phyloP scores from a whole-genome alignment of 1,140 invertebrate species.

The Apocrypta bakeri region DNA sequence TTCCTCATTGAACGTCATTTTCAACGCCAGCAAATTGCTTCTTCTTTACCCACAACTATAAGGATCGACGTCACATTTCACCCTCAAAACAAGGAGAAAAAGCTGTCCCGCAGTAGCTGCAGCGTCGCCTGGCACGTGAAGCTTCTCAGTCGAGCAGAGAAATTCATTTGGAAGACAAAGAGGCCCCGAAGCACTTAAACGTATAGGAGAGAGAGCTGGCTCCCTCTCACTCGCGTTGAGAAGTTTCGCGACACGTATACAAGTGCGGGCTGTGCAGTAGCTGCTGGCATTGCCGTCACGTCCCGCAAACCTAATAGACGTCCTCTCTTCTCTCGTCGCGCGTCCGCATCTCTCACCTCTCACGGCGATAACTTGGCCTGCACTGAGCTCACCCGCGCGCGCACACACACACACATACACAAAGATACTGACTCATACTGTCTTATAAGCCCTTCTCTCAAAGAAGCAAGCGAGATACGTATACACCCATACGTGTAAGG shows the following conservation, averaged over 20 bases:
- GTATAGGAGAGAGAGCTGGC: background rate
- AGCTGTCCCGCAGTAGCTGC: background rate
- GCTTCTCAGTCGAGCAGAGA: background rate
- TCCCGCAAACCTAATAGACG: slow-evolving; percentile 59
- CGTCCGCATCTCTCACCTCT: background rate
- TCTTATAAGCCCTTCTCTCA: slow-evolving; percentile 36
- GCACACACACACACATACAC: too few relatives aligned
- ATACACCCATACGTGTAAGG: background rate
- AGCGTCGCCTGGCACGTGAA: background rate
- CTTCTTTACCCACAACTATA: background rate
- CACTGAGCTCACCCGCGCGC: too few relatives aligned
- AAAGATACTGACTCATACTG: background rate
- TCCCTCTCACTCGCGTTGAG: background rate
- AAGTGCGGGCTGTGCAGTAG: slow-evolving; percentile 16
- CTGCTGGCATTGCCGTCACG: slow-evolving; percentile 61
- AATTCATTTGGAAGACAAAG: slow-evolving; percentile 43
- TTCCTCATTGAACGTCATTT: too few relatives aligned
- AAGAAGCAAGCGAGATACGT: slow-evolving; percentile 3
- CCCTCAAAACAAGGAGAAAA: background rate
- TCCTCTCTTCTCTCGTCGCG: slow-evolving; percentile 39
- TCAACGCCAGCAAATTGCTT: background rate
- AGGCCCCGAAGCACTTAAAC: slow-evolving; percentile 14
- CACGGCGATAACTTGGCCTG: background rate
- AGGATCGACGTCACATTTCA: background rate
- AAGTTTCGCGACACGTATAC: slow-evolving; percentile 33